These are phyloP conservation scores for Brachypterus glaber DNA, from an alignment of 2,888 invertebrate genomes.

Conservation along the genomic window DNA sequence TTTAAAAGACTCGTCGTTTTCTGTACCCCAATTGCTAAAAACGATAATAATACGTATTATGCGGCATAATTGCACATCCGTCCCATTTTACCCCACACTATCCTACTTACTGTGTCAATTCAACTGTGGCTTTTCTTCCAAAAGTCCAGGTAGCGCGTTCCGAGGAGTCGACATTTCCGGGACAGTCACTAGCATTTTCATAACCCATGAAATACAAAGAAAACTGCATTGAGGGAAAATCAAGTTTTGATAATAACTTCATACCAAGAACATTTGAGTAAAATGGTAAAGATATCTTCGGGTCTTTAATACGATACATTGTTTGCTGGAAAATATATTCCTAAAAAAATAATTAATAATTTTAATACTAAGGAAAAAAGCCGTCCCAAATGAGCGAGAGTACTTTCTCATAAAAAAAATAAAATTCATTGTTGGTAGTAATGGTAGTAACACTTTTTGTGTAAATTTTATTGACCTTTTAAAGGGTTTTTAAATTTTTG, in stretches of 20 bases:
- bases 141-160: constrained; percentile 70
- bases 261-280: constrained; percentile 88
- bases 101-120: constrained; percentile 86
- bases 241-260: constrained; percentile 77
- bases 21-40: constrained; percentile 92
- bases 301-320: constrained; percentile 93
- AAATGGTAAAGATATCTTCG: constrained; percentile 75
- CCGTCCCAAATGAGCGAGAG: no score
- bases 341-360: constrained; percentile 41
- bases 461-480: no score
- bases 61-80: background rate
- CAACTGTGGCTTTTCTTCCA: constrained; percentile 75
- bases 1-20: constrained; percentile 62
- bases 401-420: no score
- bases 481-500: no score
- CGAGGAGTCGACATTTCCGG: constrained; percentile 50
- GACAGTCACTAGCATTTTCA: constrained; percentile 65
- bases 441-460: no score
- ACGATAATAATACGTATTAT: constrained; percentile 13
- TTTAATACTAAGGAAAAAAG: no score
- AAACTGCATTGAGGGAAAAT: constrained; percentile 84
- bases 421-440: no score
- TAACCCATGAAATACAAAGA: constrained; percentile 88
- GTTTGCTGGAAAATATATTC: constrained; percentile 94
- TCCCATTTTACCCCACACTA: background rate